Conservation (phyloP, 2,797 vertebrate genomes). For the Takifugu ocellatus region DNA sequence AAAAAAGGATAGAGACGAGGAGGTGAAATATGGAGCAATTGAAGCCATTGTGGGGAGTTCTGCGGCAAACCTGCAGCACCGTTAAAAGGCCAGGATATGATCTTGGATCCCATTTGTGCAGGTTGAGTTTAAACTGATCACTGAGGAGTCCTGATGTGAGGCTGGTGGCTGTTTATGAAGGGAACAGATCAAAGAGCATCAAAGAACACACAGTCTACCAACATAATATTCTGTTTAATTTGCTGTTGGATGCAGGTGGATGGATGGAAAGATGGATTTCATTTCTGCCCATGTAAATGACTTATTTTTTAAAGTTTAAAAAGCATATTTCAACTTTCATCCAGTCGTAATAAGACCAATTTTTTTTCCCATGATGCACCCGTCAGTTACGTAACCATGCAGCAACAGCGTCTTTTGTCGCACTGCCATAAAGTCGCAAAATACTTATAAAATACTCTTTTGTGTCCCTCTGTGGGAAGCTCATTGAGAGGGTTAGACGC, state of each 20-base stretch:
- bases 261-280: no score
- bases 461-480: background rate
- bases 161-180: conserved; percentile 16
- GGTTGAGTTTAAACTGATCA: conserved; percentile 10
- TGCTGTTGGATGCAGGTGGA: no score
- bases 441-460: background rate
- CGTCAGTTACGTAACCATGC: no score
- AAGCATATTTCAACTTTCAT: no score
- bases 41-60: conserved; percentile 27
- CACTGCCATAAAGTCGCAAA: no score
- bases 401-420: no score
- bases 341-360: no score
- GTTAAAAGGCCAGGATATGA: conserved; percentile 32
- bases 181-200: background rate
- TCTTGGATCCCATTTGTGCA: conserved; percentile 12
- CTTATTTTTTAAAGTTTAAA: no score
- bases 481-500: background rate
- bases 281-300: no score
- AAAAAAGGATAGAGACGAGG: conserved; percentile 34
- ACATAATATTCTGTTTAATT: no score
- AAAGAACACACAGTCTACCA: background rate
- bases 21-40: conserved; percentile 31
- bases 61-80: conserved; percentile 25
- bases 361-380: no score
- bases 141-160: conserved; percentile 15